A percentile compares a stretch with the other conserved stretches of the same genome.
Conservation (phyloP, 2,797 vertebrate genomes). For the Microctenopoma stevenorrisi region DNA sequence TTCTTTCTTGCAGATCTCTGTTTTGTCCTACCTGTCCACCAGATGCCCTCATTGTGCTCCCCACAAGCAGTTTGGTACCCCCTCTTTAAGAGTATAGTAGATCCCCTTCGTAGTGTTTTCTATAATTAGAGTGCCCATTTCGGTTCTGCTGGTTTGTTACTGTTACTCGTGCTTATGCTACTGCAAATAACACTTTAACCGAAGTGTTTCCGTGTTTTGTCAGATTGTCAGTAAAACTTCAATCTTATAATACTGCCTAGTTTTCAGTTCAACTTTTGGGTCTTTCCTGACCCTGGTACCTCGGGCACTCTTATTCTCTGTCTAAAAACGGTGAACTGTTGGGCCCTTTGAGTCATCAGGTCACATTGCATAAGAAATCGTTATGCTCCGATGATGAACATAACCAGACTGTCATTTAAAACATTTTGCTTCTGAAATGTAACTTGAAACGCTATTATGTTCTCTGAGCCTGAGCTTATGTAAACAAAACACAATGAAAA, state of each 20-base stretch:
- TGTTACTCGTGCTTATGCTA: not conserved
- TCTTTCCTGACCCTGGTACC: not conserved
- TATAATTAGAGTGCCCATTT: not conserved
- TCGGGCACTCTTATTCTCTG: too few relatives aligned
- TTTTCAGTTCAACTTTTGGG: not conserved
- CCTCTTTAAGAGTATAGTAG: not conserved
- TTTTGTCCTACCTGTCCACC: slow-evolving; percentile 63
- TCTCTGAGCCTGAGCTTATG: too few relatives aligned
- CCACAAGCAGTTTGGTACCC: not conserved
- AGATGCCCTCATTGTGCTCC: slow-evolving; percentile 59
- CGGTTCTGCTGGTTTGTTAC: not conserved
- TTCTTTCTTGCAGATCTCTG: slow-evolving; percentile 2
- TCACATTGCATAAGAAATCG: too few relatives aligned
- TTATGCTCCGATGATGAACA: too few relatives aligned
- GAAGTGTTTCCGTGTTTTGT: not conserved
- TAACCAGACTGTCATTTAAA: too few relatives aligned
- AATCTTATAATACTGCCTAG: not conserved
- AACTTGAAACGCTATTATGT: too few relatives aligned
- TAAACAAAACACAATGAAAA: too few relatives aligned
- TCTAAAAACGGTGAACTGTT: too few relatives aligned
- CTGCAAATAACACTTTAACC: not conserved
- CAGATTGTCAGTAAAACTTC: not conserved
- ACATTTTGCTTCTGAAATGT: too few relatives aligned
- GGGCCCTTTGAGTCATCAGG: too few relatives aligned
- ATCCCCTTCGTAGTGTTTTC: not conserved